Base-by-base conservation (phyloP, 2,797 vertebrate species). In the Oryzias sinensis region DNA sequence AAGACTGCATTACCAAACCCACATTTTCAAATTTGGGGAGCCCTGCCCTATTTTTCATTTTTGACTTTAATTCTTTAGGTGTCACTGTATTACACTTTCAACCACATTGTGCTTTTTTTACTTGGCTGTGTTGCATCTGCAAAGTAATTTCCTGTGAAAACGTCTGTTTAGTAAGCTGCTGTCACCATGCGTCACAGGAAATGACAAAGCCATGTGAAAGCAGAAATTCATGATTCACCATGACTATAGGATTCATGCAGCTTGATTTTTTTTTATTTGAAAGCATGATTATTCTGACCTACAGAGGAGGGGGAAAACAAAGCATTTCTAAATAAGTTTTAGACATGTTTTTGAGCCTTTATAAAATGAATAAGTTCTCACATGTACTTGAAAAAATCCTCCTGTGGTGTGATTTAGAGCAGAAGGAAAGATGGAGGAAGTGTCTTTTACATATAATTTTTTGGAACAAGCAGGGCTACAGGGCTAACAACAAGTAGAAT, bases 401-500 rank as follows among this genome's bases (percentile, higher is more conserved):
- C 22, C 17, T 49, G 37, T 56, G 29, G 29, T 43, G 43, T 43
- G 11, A 15, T 18, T 7, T 33, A 37, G 42, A 60, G 44, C 53
- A 43, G 16, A 51, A 18, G 24, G 53, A 59, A 56, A 2, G 45
- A 8, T 7, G 9, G 33, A 43, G 48, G 41, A 42, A 48, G 44
- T 22, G 53, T 33, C 44, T 33, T 59, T 13, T 40, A 52, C 47
- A 68, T 22, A 33, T 48, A 65, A 62, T 54, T 27, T 50, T 49
- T 46, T 42, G 41, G n/a, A 55, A 33, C 54, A 47, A 51, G 48
- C 43, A n/a, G 48, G 43, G 50, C 43, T 37, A 48, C 27, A 40
- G 43, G 64, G 46, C 41, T 57, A 52, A 42, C 24, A 53, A 46
- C 52, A 53, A 64, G 27, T 33, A 49, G 33, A 59, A 56, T 16